phyloP scores from a whole-genome alignment of 2,888 invertebrate genomes.

The Thymelicus acteon region DNA sequence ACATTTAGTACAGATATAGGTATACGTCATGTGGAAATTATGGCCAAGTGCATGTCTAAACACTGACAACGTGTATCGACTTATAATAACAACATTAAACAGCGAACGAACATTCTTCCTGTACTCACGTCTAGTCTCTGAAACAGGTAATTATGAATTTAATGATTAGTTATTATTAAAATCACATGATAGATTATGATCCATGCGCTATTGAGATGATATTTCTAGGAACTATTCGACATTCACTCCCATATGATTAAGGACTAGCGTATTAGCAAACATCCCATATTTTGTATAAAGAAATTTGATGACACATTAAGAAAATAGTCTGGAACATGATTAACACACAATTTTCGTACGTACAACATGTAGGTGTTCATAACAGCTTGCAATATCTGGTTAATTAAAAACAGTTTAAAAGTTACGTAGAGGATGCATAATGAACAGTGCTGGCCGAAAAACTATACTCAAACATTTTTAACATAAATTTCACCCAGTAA shows the following conservation, averaged over 20 bases:
- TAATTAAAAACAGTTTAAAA: constrained; percentile 28
- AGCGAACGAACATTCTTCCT: constrained; percentile 76
- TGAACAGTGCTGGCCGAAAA: neutral
- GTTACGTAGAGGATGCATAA: constrained; percentile 19
- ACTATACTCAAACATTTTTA: too few species aligned
- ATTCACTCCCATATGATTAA: constrained; percentile 27
- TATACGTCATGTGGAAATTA: constrained; percentile 33
- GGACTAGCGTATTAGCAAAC: constrained; percentile 10
- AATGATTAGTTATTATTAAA: constrained; percentile 44
- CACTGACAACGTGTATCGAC: constrained; percentile 52
- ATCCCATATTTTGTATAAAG: neutral
- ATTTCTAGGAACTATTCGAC: neutral
- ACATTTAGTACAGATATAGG: neutral
- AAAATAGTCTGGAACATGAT: constrained; percentile 4
- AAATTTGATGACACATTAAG: neutral
- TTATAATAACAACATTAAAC: constrained; percentile 64
- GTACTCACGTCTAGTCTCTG: constrained; percentile 85
- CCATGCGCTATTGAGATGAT: constrained; percentile 27
- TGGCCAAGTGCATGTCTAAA: constrained; percentile 57
- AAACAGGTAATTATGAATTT: constrained; percentile 76
- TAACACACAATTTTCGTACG: constrained; percentile 18
- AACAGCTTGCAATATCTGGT: constrained; percentile 61
- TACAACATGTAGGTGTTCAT: constrained; percentile 69
- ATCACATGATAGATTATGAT: constrained; percentile 20
- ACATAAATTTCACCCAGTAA: too few species aligned